Evolutionary conservation across 1,140 invertebrate species (phyloP), one percentile per base, ranked within the genome.

Genomic region (Bursaphelenchus mucronatus): DNA sequence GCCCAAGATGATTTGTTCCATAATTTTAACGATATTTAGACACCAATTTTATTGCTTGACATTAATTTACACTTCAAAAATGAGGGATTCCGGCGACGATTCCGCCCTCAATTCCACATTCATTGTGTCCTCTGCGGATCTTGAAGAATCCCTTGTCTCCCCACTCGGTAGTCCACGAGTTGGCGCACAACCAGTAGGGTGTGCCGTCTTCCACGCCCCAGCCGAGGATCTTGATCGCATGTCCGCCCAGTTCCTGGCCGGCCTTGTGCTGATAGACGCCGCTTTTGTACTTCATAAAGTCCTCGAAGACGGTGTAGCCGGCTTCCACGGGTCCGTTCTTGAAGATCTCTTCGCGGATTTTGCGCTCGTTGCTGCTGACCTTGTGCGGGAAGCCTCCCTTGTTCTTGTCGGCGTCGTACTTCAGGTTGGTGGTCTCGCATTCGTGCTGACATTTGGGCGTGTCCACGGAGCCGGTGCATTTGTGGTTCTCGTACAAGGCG

Each of bases 101-200:
- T 30, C 84, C 80, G 67, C 84, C 85, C 82, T 94, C 91, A 75
- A 92, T 91, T 21, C 89, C 90, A 81, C 89, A 90, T 74, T 92
- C 89, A 82, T 92, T 86, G 59, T 83, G 77, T 11, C 91, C 91
- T 73, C 90, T 84, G 7, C 89, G 82, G 50, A 93, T 92, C 81
- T 90, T 91, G 84, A 94, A 92, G 78, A 86, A 89, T 10, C 91
- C 90, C 81, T 81, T 70, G 69, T 85, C 83, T 67, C 86, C 91
- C 91, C 91, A 94, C 75, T 92, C 90, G 7, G 85, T 84, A 82
- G 93, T 94, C 92, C 91, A 94, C 0, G 90, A 92, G 83, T 94
- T 94, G 50, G 89, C 90, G 71, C 91, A 86, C 0, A 91, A 84
- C 91, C 91, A 94, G 80, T 92, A 94, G 85, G 0, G 85, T 44